Evolutionary conservation across 2,113 vertebrate genomes (phyloP), one percentile per base, ranked within the genome.

Genomic region (Carettochelys insculpta): DNA sequence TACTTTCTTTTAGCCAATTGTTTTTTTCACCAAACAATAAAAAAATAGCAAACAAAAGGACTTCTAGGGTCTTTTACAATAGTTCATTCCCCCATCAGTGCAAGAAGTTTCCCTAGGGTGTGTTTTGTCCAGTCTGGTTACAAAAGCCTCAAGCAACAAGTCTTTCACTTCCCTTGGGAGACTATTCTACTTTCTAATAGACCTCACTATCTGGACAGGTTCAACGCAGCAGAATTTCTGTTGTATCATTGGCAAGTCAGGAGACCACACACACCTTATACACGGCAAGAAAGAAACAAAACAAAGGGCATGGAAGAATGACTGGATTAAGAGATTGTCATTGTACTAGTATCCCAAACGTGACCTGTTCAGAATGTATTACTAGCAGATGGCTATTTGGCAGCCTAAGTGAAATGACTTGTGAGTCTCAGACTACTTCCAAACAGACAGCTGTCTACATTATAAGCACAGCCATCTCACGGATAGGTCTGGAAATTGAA

Each of bases 381-480:
- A 19, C 71, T 90, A 90, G 82, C 22, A 92, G n/a, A 68, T 80
- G 51, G 47, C 47, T 88, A 84, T 88, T 88, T 79, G 65, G 80
- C 81, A 82, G 25, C 83, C 80, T 77, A 53, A 51, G 50, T 88
- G 84, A 92, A 95, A 90, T 48, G 82, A 95, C 84, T 68, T 92
- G 89, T 73, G 88, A 77, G 71, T 27, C 3, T 75, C 41, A 45
- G 13, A 27, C 41, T 75, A 88, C 80, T 87, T 91, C n/a, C 82
- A 89, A 41, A 71, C 81, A 58, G 75, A 85, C n/a, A 58, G 45
- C 82, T 86, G 47, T 78, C 82, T 83, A 76, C 80, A 86, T 38
- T 0, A 0, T 29, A 65, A 0, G 0, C 84, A 45, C 48, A 92
- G 1, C 65, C 90, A 38, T 94, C 3, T 2, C 56, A 78, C 0